Evolutionary conservation across 2,888 invertebrate genomes (phyloP).

Genomic region (Imbricaverruca yamaguchii): DNA sequence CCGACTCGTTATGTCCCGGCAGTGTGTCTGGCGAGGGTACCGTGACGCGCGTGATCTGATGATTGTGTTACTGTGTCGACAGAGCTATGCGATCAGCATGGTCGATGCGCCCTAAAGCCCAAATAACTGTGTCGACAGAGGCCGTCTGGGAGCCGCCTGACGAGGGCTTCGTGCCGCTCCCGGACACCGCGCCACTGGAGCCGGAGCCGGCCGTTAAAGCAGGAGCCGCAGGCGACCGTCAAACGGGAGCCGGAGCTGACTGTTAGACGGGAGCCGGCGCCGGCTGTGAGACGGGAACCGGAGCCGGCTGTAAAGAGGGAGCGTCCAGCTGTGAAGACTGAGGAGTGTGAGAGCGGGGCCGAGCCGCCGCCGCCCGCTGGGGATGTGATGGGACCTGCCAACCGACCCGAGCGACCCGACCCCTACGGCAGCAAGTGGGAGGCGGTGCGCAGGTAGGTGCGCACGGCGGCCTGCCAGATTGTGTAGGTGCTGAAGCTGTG

Average conservation of each 20-base stretch:
- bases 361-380: slow-evolving; percentile 2
- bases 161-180: neutral
- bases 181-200: neutral
- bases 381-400: neutral
- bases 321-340: neutral
- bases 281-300: neutral
- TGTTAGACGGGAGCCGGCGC: neutral
- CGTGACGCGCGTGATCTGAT: no score
- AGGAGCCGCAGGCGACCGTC: neutral
- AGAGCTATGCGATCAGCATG: no score
- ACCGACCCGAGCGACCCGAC: neutral
- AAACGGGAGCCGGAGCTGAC: neutral
- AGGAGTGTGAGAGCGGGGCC: neutral
- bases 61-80: neutral
- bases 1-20: no score
- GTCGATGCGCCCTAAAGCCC: no score
- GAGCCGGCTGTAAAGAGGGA: neutral
- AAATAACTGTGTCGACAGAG: slow-evolving; percentile 2
- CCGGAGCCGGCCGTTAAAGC: neutral
- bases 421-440: slow-evolving; percentile 11
- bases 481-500: no score
- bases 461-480: neutral
- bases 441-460: neutral
- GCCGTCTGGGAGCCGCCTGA: slow-evolving; percentile 1
- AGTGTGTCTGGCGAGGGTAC: no score